phyloP scores from a whole-genome alignment of 2,113 vertebrate species.

The Prochilodus magdalenae region DNA sequence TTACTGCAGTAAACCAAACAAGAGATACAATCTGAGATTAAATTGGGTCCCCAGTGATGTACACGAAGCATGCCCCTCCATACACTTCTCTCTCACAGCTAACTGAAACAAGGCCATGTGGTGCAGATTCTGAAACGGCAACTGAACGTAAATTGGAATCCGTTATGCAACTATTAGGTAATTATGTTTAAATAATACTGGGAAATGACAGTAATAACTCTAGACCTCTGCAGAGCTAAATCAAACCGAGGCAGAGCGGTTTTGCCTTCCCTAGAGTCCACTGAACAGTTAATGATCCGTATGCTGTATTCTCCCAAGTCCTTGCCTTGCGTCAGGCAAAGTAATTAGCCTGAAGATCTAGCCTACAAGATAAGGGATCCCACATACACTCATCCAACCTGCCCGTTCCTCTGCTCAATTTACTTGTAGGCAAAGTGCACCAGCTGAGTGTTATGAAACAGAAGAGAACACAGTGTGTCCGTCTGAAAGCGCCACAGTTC shows the following conservation, averaged over 20 bases:
- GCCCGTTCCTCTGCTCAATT: background rate
- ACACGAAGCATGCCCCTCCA: too few species aligned
- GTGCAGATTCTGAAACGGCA: too few species aligned
- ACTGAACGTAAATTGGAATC: too few species aligned
- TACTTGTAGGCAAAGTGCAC: background rate
- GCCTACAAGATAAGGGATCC: background rate
- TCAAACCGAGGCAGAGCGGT: background rate
- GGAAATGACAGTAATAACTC: too few species aligned
- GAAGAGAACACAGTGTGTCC: background rate
- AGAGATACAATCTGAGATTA: conserved; percentile 2
- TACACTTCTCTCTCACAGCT: too few species aligned
- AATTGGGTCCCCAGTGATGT: background rate
- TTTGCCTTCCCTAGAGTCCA: conserved; percentile 21
- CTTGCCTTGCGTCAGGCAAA: conserved; percentile 28
- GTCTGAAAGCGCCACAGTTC: background rate
- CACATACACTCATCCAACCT: conserved; percentile 17
- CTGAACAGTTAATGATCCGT: conserved; percentile 30
- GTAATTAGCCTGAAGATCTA: conserved; percentile 47
- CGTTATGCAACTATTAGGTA: too few species aligned
- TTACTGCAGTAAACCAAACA: conserved; percentile 61
- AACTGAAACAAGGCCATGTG: too few species aligned
- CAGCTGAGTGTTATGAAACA: background rate
- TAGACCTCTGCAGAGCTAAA: background rate
- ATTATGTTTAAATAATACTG: too few species aligned
- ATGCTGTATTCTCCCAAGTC: conserved; percentile 5